phyloP scores from a whole-genome alignment of 1,140 invertebrate species.

The Microplitis mediator region DNA sequence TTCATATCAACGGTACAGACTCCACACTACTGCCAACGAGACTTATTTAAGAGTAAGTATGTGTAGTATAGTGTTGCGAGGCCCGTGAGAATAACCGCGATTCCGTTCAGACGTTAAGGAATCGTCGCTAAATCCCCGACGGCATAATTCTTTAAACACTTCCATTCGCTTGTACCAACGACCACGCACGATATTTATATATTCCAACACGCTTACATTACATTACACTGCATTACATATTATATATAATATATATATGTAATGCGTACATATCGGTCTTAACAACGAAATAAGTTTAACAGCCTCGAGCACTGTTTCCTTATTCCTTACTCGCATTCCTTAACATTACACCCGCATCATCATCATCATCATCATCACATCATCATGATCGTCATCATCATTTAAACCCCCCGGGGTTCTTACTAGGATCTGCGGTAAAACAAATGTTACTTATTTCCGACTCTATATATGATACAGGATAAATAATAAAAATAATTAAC shows the following conservation, averaged over 20 bases:
- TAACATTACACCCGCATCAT: neutral
- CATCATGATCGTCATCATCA: neutral
- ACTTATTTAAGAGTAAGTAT: neutral
- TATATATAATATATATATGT: neutral
- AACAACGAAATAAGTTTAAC: conserved; percentile 32
- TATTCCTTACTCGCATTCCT: conserved; percentile 29
- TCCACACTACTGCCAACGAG: too few relatives aligned
- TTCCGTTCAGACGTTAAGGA: neutral
- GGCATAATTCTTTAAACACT: neutral
- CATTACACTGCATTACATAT: too few relatives aligned
- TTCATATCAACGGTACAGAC: too few relatives aligned
- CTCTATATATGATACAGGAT: neutral
- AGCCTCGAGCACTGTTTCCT: conserved; percentile 30
- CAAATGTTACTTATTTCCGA: too few relatives aligned
- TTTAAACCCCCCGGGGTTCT: conserved; percentile 18
- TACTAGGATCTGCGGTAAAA: neutral
- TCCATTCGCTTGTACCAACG: too few relatives aligned
- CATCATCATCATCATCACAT: too few relatives aligned
- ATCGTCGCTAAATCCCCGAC: conserved; percentile 5
- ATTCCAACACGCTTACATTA: too few relatives aligned
- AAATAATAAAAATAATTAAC: too few relatives aligned
- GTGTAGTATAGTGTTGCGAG: neutral
- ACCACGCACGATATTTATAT: too few relatives aligned
- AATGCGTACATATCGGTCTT: neutral
- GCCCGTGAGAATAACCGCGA: neutral